Percentiles rank a stretch among this genome's conserved stretches.
Conservation (phyloP, 2,888 invertebrate genomes). For the Drosophila buzzatii region DNA sequence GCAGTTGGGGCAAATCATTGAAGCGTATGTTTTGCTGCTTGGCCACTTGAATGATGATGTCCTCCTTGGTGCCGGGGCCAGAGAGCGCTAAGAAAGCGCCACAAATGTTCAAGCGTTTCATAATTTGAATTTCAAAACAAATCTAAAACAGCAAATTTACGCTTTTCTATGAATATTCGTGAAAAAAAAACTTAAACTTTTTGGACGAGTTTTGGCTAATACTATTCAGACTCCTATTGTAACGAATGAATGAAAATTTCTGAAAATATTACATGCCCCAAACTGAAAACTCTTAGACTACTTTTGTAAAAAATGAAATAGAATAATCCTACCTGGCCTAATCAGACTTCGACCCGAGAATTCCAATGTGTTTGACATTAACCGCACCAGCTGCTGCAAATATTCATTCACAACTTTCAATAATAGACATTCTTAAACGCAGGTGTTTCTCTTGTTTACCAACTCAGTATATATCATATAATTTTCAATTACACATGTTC, state of each 20-base stretch:
- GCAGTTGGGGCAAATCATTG: conserved; percentile 40
- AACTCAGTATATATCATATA: background rate
- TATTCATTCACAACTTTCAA: background rate
- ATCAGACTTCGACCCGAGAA: background rate
- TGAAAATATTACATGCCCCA: background rate
- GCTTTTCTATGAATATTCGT: background rate
- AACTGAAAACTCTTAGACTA: background rate
- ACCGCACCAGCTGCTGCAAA: background rate
- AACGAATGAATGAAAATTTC: conserved; percentile 12
- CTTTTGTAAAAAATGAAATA: background rate
- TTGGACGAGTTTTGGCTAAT: background rate
- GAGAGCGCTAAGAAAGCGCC: conserved; percentile 25
- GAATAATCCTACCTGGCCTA: too few relatives aligned
- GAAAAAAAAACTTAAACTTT: conserved; percentile 1
- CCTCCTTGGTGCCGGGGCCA: conserved; percentile 42
- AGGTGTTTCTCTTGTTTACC: background rate
- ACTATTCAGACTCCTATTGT: background rate
- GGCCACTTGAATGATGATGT: conserved; percentile 49
- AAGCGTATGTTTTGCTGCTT: conserved; percentile 48
- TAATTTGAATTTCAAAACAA: conserved; percentile 20
- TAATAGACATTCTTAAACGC: background rate
- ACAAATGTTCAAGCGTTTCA: conserved; percentile 42
- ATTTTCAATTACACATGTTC: background rate
- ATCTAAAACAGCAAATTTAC: conserved; percentile 32
- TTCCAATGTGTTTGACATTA: background rate